Percentiles rank a stretch among this genome's conserved stretches.
These are phyloP conservation scores for Pseudomyrmex sp. DNA, from an alignment of 1,140 invertebrate genomes.

Conservation along the genomic window DNA sequence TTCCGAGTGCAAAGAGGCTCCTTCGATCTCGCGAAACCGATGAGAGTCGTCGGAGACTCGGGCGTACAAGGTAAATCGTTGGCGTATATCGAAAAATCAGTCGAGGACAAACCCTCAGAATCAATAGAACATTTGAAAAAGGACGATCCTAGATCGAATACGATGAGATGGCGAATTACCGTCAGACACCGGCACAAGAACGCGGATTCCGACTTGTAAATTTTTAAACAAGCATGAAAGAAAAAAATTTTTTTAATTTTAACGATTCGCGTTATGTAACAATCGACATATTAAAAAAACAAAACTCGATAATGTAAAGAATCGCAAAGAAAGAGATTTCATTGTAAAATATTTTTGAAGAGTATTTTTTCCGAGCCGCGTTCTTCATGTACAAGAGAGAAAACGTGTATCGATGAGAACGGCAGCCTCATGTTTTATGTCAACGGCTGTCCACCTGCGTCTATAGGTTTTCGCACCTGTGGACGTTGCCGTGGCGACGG, in stretches of 20 bases:
- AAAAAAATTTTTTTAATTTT: not conserved
- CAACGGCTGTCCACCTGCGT: not conserved
- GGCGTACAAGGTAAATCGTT: not conserved
- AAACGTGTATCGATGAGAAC: not conserved
- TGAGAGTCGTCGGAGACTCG: not conserved
- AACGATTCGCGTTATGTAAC: not conserved
- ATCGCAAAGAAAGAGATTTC: not conserved
- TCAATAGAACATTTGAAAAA: not conserved
- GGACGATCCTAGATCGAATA: not conserved
- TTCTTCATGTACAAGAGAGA: not conserved
- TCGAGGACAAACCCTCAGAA: not conserved
- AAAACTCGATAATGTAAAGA: not conserved
- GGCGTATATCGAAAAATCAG: not conserved
- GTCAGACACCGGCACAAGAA: not conserved
- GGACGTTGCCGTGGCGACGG: constrained; percentile 54
- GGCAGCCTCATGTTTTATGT: no score
- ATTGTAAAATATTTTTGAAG: not conserved
- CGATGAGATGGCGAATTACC: constrained; percentile 30
- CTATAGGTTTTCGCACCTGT: not conserved
- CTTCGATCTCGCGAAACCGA: not conserved
- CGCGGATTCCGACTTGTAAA: not conserved
- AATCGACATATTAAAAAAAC: not conserved
- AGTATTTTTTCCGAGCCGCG: not conserved
- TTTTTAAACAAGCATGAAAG: no score
- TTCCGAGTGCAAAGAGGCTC: constrained; percentile 16